A percentile compares a stretch with the other conserved stretches of the same genome.
Evolutionary conservation across 2,797 vertebrate species (phyloP).

Genomic region (Atherinosoma microstoma): DNA sequence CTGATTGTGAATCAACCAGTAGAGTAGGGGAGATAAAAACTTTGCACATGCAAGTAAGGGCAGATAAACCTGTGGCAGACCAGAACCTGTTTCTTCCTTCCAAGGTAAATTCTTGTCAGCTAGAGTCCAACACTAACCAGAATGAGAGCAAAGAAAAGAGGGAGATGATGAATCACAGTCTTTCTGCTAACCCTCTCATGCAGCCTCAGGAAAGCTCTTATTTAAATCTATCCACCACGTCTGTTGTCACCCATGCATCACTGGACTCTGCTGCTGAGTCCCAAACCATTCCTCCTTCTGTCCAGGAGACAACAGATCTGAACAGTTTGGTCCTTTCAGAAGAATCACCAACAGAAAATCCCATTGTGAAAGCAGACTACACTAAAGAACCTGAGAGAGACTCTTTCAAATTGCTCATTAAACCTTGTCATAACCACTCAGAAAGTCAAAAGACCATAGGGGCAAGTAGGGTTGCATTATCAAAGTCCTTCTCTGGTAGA

Average conservation of each 20-base stretch:
- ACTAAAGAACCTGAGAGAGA: slow-evolving; percentile 72
- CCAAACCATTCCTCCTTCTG: not conserved
- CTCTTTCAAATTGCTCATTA: slow-evolving; percentile 80
- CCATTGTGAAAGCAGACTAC: slow-evolving; percentile 30
- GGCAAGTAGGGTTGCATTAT: slow-evolving; percentile 59
- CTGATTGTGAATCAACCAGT: slow-evolving; percentile 44
- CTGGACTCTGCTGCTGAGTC: slow-evolving; percentile 23
- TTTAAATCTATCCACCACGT: slow-evolving; percentile 5
- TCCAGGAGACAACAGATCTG: slow-evolving; percentile 25
- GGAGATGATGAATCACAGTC: slow-evolving; percentile 77
- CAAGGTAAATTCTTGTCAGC: slow-evolving; percentile 49
- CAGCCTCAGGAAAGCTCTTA: slow-evolving; percentile 36
- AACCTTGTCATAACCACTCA: slow-evolving; percentile 64
- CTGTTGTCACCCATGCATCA: slow-evolving; percentile 24
- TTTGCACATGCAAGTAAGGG: slow-evolving; percentile 38
- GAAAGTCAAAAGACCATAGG: slow-evolving; percentile 64
- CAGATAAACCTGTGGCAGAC: slow-evolving; percentile 39
- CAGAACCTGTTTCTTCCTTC: slow-evolving; percentile 28
- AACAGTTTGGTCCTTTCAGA: slow-evolving; percentile 27
- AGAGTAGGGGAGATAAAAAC: slow-evolving; percentile 74
- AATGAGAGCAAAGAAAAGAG: slow-evolving; percentile 63
- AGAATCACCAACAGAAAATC: slow-evolving; percentile 29
- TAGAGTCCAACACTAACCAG: slow-evolving; percentile 51
- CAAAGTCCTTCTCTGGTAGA: slow-evolving; percentile 67
- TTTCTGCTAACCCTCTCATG: slow-evolving; percentile 59